Evolutionary conservation across 2,888 invertebrate species (phyloP), one percentile per base, ranked within the genome.

Genomic region (Ommatoiulus sabulosus): DNA sequence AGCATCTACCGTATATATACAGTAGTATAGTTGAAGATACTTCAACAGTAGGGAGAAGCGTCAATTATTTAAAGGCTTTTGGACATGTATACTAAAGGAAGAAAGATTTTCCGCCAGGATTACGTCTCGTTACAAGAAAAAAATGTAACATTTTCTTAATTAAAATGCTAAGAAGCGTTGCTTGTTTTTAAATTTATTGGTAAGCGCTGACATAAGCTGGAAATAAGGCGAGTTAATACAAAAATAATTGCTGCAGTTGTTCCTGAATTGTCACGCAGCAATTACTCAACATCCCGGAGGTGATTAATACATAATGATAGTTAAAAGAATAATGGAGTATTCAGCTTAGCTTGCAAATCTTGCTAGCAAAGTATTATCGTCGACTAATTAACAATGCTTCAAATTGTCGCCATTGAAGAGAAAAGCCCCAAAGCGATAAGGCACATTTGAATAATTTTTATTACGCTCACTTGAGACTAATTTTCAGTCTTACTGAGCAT

Each of bases 231-330:
- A 72, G 8, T 72, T 72, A 72, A 72, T 72, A 24, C 72, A 72
- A 72, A 72, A 72, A 72, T 72, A 72, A 72, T 72, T 72, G 72
- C 72, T 24, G 72, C 72, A 72, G 72, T 72, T 72, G 72, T 72
- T 24, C 24, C 72, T 5, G 24, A 24, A 72, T 72, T 72, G 72
- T 72, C 72, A n/a, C 8, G 72, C 72, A 8, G 72, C 72, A 72
- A 72, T 72, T 72, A 72, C 72, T 72, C 72, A 72, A 72, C 72
- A 24, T 72, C 72, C 72, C 72, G 72, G 72, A 72, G 72, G 72
- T 24, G 72, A 72, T 72, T 72, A 72, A 72, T 72, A 72, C 72
- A 24, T 72, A 72, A 72, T 72, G 72, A 72, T 72, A 72, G 72
- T 72, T 72, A 24, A 72, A 72, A 24, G n/a, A 24, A 63, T 0